phyloP scores from a whole-genome alignment of 2,888 invertebrate species.

The Prosapia bicincta region DNA sequence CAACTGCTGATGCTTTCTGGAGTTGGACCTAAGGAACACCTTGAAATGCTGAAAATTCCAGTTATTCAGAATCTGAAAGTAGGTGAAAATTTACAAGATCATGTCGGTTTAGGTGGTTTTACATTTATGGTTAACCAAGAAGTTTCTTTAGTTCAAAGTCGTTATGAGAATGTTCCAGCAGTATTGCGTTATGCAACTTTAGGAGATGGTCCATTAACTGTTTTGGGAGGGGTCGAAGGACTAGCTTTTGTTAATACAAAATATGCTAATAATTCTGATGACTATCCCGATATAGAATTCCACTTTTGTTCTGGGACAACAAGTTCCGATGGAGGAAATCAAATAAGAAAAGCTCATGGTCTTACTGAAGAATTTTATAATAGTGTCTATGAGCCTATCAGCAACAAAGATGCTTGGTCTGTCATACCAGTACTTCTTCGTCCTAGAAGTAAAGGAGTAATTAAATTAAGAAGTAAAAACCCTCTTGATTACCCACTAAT shows the following conservation, averaged over 20 bases:
- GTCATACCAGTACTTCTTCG: conserved; percentile 74
- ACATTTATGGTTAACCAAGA: conserved; percentile 76
- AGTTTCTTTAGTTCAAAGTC: conserved; percentile 73
- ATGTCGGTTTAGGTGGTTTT: conserved; percentile 80
- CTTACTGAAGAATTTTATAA: conserved; percentile 70
- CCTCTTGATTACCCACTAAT: conserved; percentile 88
- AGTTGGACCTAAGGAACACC: conserved; percentile 69
- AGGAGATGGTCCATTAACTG: conserved; percentile 79
- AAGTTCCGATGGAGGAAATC: conserved; percentile 80
- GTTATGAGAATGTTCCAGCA: conserved; percentile 74
- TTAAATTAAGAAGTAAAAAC: conserved; percentile 76
- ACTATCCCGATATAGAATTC: conserved; percentile 87
- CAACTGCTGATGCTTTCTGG: conserved; percentile 90
- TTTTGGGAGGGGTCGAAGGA: conserved; percentile 59
- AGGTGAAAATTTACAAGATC: conserved; percentile 85
- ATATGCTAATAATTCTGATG: conserved; percentile 71
- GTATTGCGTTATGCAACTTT: conserved; percentile 80
- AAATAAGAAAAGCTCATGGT: conserved; percentile 76
- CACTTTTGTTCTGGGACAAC: conserved; percentile 86
- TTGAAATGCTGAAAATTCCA: conserved; percentile 71
- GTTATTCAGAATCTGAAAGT: conserved; percentile 77
- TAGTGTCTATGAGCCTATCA: conserved; percentile 68
- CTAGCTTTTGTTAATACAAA: conserved; percentile 88
- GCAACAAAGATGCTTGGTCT: conserved; percentile 76
- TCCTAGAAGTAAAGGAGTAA: conserved; percentile 77